phyloP scores from a whole-genome alignment of 2,797 vertebrate genomes.

The Rhinatrema bivittatum region DNA sequence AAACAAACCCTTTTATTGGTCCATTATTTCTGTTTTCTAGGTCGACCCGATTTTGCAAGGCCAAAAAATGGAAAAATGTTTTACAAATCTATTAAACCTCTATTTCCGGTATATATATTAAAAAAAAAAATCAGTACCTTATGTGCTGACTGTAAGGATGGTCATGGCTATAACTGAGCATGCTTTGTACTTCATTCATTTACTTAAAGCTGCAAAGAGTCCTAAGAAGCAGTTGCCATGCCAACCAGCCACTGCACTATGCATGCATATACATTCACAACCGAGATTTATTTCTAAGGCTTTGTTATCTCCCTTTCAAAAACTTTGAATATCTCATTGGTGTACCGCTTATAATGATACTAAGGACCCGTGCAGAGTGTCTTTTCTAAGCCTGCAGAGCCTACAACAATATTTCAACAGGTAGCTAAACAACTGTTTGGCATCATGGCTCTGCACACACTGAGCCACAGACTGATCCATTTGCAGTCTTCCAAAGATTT shows the following conservation, averaged over 20 bases:
- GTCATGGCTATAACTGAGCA: slow-evolving; percentile 37
- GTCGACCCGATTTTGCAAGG: too few relatives aligned
- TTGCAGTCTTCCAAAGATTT: slow-evolving; percentile 40
- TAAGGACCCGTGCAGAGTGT: too few relatives aligned
- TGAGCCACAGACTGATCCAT: slow-evolving; percentile 37
- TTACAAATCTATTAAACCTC: too few relatives aligned
- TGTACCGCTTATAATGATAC: slow-evolving; percentile 23
- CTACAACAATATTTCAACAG: slow-evolving; percentile 19
- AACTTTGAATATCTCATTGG: slow-evolving; percentile 34
- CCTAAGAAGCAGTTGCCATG: slow-evolving; percentile 61
- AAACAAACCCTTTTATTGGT: too few relatives aligned
- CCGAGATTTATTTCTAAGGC: slow-evolving; percentile 42
- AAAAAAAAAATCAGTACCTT: background rate
- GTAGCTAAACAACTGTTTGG: slow-evolving; percentile 26
- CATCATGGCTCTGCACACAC: slow-evolving; percentile 35
- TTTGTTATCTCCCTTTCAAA: slow-evolving; percentile 38
- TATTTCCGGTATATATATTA: slow-evolving; percentile 8
- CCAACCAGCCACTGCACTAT: slow-evolving; percentile 49
- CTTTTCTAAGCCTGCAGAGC: too few relatives aligned
- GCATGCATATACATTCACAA: slow-evolving; percentile 52
- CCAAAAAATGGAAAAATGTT: too few relatives aligned
- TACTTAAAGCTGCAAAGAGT: slow-evolving; percentile 49
- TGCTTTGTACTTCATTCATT: slow-evolving; percentile 42
- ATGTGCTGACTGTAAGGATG: too few relatives aligned
- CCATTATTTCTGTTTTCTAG: too few relatives aligned